These are phyloP conservation scores for Lysandra coridon DNA, from an alignment of 2,888 invertebrate genomes.

Conservation along the genomic window DNA sequence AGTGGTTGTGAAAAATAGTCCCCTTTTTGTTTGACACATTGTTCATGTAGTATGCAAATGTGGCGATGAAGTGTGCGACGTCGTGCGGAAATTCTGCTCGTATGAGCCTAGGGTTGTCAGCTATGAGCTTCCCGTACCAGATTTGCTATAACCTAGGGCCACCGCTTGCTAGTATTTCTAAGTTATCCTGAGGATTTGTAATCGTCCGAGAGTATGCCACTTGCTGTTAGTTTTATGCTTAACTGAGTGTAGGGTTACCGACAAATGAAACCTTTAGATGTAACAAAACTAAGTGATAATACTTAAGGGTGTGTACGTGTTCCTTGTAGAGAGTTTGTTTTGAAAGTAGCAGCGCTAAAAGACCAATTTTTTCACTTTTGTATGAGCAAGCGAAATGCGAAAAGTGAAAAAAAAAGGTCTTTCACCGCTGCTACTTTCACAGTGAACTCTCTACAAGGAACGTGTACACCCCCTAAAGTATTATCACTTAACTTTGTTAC, in stretches of 20 bases:
- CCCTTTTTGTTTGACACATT: conserved; percentile 18
- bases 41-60: conserved; percentile 23
- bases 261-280: background rate
- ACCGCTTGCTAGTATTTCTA: background rate
- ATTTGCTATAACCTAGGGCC: background rate
- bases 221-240: background rate
- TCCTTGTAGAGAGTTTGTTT: no score
- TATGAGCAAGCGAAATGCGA: no score
- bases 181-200: background rate
- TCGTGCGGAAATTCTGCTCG: conserved; percentile 20
- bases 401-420: no score
- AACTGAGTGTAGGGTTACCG: background rate
- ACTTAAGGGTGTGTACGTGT: no score
- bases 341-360: no score
- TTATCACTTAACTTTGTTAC: no score
- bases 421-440: no score
- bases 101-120: conserved; percentile 5
- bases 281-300: no score
- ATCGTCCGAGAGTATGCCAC: background rate
- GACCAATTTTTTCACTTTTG: no score
- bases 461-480: no score
- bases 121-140: background rate
- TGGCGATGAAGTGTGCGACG: conserved; percentile 10
- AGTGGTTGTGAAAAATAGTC: conserved; percentile 8
- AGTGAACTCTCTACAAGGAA: no score